phyloP scores from a whole-genome alignment of 2,797 vertebrate species.

The Paratrypauchen microcephalus region DNA sequence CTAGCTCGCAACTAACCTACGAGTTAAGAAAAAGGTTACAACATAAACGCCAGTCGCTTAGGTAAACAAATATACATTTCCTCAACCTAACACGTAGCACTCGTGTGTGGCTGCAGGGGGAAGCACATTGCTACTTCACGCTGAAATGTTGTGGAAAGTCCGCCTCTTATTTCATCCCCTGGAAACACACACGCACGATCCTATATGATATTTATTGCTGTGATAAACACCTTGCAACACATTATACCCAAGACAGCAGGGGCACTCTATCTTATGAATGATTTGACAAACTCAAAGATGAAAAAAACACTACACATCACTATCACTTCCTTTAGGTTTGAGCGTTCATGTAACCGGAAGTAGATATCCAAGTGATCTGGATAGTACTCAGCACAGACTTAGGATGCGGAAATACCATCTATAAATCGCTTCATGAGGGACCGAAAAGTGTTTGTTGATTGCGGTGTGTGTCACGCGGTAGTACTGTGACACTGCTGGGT shows the following conservation, averaged over 20 bases:
- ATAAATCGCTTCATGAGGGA: slow-evolving; percentile 37
- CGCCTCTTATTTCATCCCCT: slow-evolving; percentile 55
- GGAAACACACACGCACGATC: slow-evolving; percentile 62
- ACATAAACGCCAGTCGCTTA: slow-evolving; percentile 4
- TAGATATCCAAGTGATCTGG: slow-evolving; percentile 27
- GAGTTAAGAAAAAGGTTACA: not conserved
- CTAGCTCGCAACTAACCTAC: not conserved
- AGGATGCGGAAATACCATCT: not conserved
- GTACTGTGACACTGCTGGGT: slow-evolving; percentile 65
- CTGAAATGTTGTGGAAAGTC: slow-evolving; percentile 59
- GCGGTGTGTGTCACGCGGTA: slow-evolving; percentile 70
- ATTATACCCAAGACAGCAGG: not conserved
- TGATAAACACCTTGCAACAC: not conserved
- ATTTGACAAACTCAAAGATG: not conserved
- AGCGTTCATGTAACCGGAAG: slow-evolving; percentile 2
- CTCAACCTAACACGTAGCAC: slow-evolving; percentile 35
- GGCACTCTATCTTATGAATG: not conserved
- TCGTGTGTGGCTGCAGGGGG: not conserved
- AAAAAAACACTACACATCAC: not conserved
- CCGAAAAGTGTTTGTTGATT: slow-evolving; percentile 31
- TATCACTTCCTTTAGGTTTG: slow-evolving; percentile 41
- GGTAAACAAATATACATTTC: slow-evolving; percentile 43
- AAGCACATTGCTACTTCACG: slow-evolving; percentile 16
- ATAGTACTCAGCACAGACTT: slow-evolving; percentile 14
- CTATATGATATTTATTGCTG: not conserved